phyloP scores from a whole-genome alignment of 2,797 vertebrate species.

The Alcedo atthis region DNA sequence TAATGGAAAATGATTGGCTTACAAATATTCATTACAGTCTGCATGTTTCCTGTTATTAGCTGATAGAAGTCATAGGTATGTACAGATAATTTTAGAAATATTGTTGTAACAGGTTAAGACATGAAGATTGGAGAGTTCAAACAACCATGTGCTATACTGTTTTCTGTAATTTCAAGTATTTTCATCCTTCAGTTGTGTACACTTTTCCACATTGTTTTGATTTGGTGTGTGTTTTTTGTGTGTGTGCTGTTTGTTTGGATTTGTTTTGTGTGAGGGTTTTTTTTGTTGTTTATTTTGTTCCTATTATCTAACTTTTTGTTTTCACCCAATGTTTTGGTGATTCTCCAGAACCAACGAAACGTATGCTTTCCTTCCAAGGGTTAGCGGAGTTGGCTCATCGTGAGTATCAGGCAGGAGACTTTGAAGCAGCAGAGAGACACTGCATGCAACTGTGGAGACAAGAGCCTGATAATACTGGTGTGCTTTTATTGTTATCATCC shows the following conservation, averaged over 20 bases:
- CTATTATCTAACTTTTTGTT: slow-evolving; percentile 96
- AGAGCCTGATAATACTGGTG: slow-evolving; percentile 98
- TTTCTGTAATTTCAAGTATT: slow-evolving; percentile 66
- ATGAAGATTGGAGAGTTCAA: not conserved
- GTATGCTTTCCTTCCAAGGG: slow-evolving; percentile 99
- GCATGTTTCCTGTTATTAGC: not conserved
- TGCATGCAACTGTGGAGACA: slow-evolving; percentile 99
- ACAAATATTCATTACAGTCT: not conserved
- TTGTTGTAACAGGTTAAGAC: not conserved
- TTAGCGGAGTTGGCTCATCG: slow-evolving; percentile 99
- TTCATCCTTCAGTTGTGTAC: slow-evolving; percentile 71
- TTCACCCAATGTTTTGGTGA: slow-evolving; percentile 93
- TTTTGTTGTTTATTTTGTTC: slow-evolving; percentile 79
- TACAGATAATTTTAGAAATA: not conserved
- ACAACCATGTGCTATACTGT: not conserved
- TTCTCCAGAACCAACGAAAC: slow-evolving; percentile 99
- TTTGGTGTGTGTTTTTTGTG: not conserved
- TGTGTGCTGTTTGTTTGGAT: not conserved
- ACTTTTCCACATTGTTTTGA: not conserved
- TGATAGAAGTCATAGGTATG: not conserved
- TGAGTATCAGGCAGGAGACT: slow-evolving; percentile 99
- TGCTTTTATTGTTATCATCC: slow-evolving; percentile 95
- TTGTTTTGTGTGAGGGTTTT: not conserved
- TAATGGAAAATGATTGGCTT: not conserved
- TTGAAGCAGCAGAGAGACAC: slow-evolving; percentile 98